Conservation (phyloP, 2,888 invertebrate genomes). For the Orthosia gracilis region DNA sequence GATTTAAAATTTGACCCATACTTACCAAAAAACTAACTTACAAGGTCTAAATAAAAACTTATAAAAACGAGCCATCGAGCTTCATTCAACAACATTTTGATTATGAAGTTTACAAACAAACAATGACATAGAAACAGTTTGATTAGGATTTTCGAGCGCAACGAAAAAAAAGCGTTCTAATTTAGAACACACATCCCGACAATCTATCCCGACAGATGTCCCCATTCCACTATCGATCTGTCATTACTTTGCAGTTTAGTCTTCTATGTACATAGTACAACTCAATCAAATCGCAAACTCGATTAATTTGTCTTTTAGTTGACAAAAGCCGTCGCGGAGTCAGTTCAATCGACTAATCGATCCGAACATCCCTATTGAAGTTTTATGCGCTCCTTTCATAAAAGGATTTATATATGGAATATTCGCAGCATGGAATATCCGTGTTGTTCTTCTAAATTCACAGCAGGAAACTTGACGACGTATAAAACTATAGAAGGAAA, state of each 20-base stretch:
- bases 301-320: slow-evolving; percentile 60
- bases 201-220: slow-evolving; percentile 9
- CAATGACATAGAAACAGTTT: neutral
- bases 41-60: too few relatives aligned
- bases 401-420: slow-evolving; percentile 31
- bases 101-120: neutral
- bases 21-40: too few relatives aligned
- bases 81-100: neutral
- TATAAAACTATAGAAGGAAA: neutral
- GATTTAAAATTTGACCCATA: too few relatives aligned
- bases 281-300: slow-evolving; percentile 50
- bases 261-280: slow-evolving; percentile 49
- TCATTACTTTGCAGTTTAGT: slow-evolving; percentile 44
- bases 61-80: neutral
- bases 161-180: neutral
- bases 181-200: neutral
- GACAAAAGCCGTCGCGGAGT: slow-evolving; percentile 49
- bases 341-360: slow-evolving; percentile 54
- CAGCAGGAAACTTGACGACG: slow-evolving; percentile 51
- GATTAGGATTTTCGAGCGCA: neutral
- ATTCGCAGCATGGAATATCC: slow-evolving; percentile 32
- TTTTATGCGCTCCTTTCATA: slow-evolving; percentile 45
- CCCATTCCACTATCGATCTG: slow-evolving; percentile 44
- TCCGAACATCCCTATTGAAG: slow-evolving; percentile 46
- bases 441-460: slow-evolving; percentile 52